Evolutionary conservation across 2,113 vertebrate genomes (phyloP).

Genomic region (Prunella fulvescens): DNA sequence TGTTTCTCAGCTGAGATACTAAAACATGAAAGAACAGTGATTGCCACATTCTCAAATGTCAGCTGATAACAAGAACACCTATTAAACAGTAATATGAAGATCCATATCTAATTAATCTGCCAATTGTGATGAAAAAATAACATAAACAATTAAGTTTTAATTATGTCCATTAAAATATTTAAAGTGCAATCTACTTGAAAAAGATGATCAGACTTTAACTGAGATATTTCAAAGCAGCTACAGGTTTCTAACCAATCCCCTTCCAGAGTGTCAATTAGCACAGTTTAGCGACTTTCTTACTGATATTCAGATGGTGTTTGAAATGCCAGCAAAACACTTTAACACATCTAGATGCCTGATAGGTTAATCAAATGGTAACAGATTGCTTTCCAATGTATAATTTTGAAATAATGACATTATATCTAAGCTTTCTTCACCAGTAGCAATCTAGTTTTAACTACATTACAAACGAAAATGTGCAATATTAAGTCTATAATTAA

Average conservation of each 20-base stretch:
- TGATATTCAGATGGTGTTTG: background rate
- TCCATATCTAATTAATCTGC: background rate
- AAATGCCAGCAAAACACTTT: background rate
- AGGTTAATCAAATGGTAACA: conserved; percentile 17
- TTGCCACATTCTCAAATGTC: background rate
- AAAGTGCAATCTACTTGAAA: background rate
- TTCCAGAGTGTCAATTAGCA: conserved; percentile 16
- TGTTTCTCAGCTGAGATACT: background rate
- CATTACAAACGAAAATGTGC: background rate
- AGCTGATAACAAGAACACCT: background rate
- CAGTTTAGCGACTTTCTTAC: background rate
- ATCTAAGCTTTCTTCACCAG: background rate
- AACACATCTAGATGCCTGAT: background rate
- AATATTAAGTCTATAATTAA: background rate
- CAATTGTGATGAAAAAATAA: background rate
- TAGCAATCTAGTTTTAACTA: background rate
- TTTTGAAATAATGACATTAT: conserved; percentile 1
- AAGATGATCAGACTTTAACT: background rate
- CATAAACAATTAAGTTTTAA: conserved; percentile 27
- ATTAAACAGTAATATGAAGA: background rate
- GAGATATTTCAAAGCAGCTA: background rate
- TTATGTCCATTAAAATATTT: conserved; percentile 21
- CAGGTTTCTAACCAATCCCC: background rate
- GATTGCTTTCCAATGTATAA: conserved; percentile 14
- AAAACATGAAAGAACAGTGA: background rate